Evolutionary conservation across 2,888 invertebrate species (phyloP).

Genomic region (Cephus spinipes): DNA sequence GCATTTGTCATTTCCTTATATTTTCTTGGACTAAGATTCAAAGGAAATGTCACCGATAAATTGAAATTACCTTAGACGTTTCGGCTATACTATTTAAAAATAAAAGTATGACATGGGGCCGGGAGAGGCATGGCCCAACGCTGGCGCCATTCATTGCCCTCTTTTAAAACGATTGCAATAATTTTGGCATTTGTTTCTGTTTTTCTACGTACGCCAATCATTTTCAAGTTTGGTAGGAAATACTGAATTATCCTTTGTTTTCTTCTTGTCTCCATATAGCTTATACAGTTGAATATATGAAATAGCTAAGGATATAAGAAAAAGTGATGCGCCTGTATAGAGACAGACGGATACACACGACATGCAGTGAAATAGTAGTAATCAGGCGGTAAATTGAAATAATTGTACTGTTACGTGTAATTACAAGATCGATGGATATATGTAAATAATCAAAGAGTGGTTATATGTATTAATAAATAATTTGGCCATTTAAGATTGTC

Average conservation of each 20-base stretch:
- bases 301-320: not conserved
- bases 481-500: not conserved
- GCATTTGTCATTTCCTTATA: not conserved
- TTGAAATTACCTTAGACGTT: conserved; percentile 39
- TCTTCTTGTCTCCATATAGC: not conserved
- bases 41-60: not conserved
- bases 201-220: not conserved
- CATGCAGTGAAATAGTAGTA: not conserved
- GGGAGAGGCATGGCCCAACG: conserved; percentile 49
- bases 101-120: conserved; percentile 40
- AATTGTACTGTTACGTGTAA: not conserved
- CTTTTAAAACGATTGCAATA: conserved; percentile 14
- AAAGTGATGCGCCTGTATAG: not conserved
- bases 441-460: not conserved
- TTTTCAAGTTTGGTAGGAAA: not conserved
- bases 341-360: not conserved
- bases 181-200: not conserved
- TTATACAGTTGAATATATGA: not conserved
- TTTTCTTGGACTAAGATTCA: not conserved
- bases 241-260: not conserved
- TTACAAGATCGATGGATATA: not conserved
- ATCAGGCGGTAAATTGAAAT: not conserved
- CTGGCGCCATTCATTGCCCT: conserved; percentile 44
- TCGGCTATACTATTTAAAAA: conserved; percentile 32
- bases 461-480: not conserved